Percentiles rank a stretch among this genome's conserved stretches.
These are phyloP conservation scores for Oreonectes daqikongensis DNA, from an alignment of 2,797 vertebrate genomes.

Conservation along the genomic window DNA sequence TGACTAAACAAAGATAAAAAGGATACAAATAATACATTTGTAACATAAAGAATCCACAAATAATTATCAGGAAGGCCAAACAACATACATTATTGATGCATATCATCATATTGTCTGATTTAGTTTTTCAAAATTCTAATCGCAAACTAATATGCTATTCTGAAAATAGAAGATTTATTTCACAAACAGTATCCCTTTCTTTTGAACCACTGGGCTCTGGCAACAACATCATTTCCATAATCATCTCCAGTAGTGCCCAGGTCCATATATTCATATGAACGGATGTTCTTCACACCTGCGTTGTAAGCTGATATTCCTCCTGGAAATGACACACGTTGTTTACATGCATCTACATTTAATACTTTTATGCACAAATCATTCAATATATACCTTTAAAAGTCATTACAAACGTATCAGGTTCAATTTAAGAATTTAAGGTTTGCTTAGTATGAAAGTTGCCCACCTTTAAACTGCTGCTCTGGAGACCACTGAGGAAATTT, in stretches of 20 bases:
- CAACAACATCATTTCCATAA: slow-evolving; percentile 64
- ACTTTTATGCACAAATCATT: too few relatives aligned
- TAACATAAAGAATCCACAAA: too few relatives aligned
- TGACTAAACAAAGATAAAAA: too few relatives aligned
- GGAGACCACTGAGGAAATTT: slow-evolving; percentile 62
- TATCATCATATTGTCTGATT: neutral
- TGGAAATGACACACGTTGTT: slow-evolving; percentile 31
- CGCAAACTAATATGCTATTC: neutral
- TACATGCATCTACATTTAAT: neutral
- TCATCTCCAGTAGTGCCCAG: slow-evolving; percentile 57
- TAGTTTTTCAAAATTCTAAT: neutral
- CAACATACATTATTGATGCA: too few relatives aligned
- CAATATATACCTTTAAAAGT: too few relatives aligned
- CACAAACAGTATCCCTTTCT: slow-evolving; percentile 52
- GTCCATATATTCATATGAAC: slow-evolving; percentile 58
- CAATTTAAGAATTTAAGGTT: neutral
- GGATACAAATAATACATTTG: too few relatives aligned
- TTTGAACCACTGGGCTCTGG: slow-evolving; percentile 62
- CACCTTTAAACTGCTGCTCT: slow-evolving; percentile 65
- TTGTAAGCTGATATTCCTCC: slow-evolving; percentile 67
- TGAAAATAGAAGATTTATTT: neutral
- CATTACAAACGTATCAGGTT: neutral
- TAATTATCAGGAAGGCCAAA: too few relatives aligned
- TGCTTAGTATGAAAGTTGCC: neutral
- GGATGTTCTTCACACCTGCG: slow-evolving; percentile 51